These are phyloP conservation scores for Pseudomyrmex pallidus DNA, from an alignment of 1,140 invertebrate genomes.

Conservation along the genomic window DNA sequence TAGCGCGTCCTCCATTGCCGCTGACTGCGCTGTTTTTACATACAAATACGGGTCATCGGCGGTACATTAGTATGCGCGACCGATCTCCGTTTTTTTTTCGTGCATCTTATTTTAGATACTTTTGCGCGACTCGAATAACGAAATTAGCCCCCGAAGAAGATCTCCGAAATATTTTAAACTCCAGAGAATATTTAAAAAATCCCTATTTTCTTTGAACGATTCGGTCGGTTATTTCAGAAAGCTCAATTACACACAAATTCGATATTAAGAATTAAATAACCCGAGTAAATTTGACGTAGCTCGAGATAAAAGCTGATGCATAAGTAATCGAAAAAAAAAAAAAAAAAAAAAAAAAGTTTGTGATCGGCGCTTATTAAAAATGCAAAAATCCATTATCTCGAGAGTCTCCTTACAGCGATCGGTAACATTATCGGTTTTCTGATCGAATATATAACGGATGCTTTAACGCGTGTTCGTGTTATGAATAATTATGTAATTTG, in stretches of 20 bases:
- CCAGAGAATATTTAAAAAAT: neutral
- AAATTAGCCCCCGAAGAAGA: neutral
- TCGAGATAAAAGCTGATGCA: too few species aligned
- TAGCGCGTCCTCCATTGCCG: neutral
- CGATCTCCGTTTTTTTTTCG: slow-evolving; percentile 35
- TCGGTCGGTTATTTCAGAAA: too few species aligned
- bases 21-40: neutral
- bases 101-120: slow-evolving; percentile 7
- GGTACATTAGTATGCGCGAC: slow-evolving; percentile 45
- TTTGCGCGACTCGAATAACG: slow-evolving; percentile 22
- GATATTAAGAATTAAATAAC: neutral
- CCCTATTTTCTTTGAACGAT: too few species aligned
- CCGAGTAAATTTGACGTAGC: too few species aligned
- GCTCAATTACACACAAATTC: too few species aligned
- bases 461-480: slow-evolving; percentile 30
- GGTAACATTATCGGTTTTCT: slow-evolving; percentile 31
- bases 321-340: neutral
- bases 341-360: too few species aligned
- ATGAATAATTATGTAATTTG: slow-evolving; percentile 52
- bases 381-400: slow-evolving; percentile 8
- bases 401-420: slow-evolving; percentile 8
- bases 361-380: neutral
- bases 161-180: neutral
- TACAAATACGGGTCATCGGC: neutral
- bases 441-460: slow-evolving; percentile 3